phyloP scores from a whole-genome alignment of 53 echinoderm and acorn worm species.

The Patiria pectinifera region DNA sequence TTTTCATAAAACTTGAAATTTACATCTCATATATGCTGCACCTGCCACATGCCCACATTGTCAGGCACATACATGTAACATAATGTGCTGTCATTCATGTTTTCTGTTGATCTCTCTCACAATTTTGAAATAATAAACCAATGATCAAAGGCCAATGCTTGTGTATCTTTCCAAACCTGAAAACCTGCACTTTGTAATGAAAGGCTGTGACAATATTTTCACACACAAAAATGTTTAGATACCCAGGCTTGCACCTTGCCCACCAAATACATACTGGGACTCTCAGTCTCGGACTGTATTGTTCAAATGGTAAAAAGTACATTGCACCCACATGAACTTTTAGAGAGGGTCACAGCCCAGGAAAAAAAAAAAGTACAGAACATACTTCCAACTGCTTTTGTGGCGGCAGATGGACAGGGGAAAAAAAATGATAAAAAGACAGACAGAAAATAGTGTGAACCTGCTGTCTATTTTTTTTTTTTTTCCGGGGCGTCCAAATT shows the following conservation, averaged over 20 bases:
- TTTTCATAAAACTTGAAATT: too few species aligned
- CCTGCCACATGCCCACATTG: too few species aligned
- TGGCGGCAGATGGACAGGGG: constrained; percentile 30
- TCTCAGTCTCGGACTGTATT: background rate
- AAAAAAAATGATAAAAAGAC: background rate
- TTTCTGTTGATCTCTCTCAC: too few species aligned
- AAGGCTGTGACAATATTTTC: background rate
- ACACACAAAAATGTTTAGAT: background rate
- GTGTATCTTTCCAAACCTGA: background rate
- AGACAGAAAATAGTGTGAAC: constrained; percentile 32
- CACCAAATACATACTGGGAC: background rate
- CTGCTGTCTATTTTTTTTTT: background rate
- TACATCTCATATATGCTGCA: too few species aligned
- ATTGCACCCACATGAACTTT: constrained; percentile 47
- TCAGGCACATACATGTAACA: too few species aligned
- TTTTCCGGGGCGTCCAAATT: background rate
- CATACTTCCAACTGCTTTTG: background rate
- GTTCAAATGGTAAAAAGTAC: constrained; percentile 35
- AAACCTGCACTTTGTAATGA: background rate
- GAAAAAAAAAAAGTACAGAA: constrained; percentile 10
- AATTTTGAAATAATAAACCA: too few species aligned
- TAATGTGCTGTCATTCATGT: too few species aligned
- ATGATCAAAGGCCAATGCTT: background rate
- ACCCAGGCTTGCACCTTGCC: background rate
- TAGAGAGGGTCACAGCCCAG: constrained; percentile 2